These are phyloP conservation scores for Alitta virens DNA, from an alignment of 2,888 invertebrate species.

Conservation along the genomic window DNA sequence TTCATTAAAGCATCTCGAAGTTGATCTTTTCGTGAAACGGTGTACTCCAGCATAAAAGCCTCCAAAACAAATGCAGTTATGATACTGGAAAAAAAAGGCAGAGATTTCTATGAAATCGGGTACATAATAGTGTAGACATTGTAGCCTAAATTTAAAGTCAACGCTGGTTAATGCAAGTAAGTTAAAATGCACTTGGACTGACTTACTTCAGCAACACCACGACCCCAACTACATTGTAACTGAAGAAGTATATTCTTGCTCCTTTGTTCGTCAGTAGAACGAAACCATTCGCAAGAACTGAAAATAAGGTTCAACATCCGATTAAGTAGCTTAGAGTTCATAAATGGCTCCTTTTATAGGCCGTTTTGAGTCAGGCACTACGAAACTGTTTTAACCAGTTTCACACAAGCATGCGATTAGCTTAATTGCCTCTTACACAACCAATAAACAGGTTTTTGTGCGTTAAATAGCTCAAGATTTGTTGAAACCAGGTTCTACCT, in stretches of 20 bases:
- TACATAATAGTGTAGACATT: not conserved
- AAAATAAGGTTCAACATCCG: not conserved
- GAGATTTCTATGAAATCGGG: not conserved
- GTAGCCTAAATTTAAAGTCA: not conserved
- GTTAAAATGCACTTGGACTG: constrained; percentile 26
- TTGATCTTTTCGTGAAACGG: constrained; percentile 47
- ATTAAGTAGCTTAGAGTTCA: too few relatives aligned
- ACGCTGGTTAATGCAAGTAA: not conserved
- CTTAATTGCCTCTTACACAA: too few relatives aligned
- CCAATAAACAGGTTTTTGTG: too few relatives aligned
- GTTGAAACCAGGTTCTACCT: too few relatives aligned
- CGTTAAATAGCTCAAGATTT: too few relatives aligned
- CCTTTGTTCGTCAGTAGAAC: constrained; percentile 53
- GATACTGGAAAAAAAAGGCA: constrained; percentile 48
- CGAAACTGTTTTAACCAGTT: too few relatives aligned
- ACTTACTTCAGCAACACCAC: constrained; percentile 59
- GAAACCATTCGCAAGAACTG: constrained; percentile 54
- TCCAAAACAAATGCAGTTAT: constrained; percentile 61
- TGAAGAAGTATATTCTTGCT: constrained; percentile 57
- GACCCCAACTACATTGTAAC: constrained; percentile 58
- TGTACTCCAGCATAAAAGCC: constrained; percentile 59
- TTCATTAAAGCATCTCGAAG: constrained; percentile 54
- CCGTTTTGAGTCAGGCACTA: too few relatives aligned
- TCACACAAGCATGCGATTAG: too few relatives aligned
- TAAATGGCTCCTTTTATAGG: too few relatives aligned